Percentiles rank a stretch among this genome's conserved stretches.
phyloP scores from a whole-genome alignment of 1,140 invertebrate species.

The Arctopsyche grandis region DNA sequence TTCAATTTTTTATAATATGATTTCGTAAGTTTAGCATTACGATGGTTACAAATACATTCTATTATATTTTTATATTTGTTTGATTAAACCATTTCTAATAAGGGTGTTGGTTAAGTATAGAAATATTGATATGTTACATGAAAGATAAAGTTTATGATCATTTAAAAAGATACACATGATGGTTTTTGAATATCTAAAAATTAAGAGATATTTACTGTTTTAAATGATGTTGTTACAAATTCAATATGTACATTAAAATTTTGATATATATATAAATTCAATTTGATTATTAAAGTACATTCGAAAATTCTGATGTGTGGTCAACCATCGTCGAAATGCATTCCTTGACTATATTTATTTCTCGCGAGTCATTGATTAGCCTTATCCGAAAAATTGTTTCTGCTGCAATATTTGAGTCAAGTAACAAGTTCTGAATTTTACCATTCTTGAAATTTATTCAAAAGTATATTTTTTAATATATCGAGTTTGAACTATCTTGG shows the following conservation, averaged over 20 bases:
- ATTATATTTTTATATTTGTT: constrained; percentile 26
- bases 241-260: not conserved
- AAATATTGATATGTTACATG: constrained; percentile 16
- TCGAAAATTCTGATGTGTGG: no score
- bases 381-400: no score
- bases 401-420: no score
- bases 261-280: no score
- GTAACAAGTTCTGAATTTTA: no score
- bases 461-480: no score
- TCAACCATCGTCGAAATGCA: no score
- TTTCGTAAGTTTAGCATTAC: not conserved
- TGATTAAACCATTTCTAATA: constrained; percentile 7
- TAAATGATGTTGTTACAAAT: not conserved
- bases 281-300: no score
- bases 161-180: not conserved
- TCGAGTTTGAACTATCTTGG: no score
- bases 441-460: no score
- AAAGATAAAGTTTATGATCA: not conserved
- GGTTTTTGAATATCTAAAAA: not conserved
- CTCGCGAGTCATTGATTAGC: no score
- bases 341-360: no score
- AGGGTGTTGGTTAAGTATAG: constrained; percentile 39
- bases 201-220: not conserved
- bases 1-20: not conserved
- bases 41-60: constrained; percentile 14